Conservation (phyloP, 92 coral and sea anemone species). For the Phenganax stokvisi region DNA sequence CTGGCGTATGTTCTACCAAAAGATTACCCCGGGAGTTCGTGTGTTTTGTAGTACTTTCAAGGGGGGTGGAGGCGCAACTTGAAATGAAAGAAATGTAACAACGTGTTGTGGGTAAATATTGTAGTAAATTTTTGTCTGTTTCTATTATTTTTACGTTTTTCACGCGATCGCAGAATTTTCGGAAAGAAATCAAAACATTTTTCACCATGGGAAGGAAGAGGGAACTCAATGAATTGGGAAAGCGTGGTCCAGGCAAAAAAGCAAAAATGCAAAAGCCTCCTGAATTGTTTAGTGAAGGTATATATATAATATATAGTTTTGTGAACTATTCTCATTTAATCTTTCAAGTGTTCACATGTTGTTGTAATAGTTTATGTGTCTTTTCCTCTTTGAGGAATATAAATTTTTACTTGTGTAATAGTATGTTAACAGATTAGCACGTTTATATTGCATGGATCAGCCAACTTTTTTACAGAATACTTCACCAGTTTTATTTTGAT, state of each 20-base stretch:
- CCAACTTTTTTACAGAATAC: too few species aligned
- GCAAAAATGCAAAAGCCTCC: constrained; percentile 63
- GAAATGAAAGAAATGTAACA: background rate
- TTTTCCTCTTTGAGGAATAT: too few species aligned
- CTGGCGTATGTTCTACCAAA: background rate
- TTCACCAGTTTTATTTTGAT: too few species aligned
- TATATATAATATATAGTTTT: too few species aligned
- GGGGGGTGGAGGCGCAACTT: background rate
- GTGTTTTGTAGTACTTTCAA: background rate
- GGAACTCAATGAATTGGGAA: constrained; percentile 45
- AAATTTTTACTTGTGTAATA: too few species aligned
- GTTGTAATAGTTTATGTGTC: background rate
- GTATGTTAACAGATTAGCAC: too few species aligned
- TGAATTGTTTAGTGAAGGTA: constrained; percentile 20
- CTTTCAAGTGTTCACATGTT: background rate
- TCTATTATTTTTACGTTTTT: background rate
- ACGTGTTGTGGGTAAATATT: background rate
- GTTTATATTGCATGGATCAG: too few species aligned
- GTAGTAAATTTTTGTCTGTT: background rate
- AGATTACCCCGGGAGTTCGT: background rate
- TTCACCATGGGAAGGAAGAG: constrained; percentile 57
- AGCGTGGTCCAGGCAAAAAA: constrained; percentile 92
- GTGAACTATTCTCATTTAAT: background rate
- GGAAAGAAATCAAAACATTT: background rate
- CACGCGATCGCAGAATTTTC: background rate